Evolutionary conservation across 2,888 invertebrate species (phyloP), one percentile per base, ranked within the genome.

Genomic region (Phortica okadai): DNA sequence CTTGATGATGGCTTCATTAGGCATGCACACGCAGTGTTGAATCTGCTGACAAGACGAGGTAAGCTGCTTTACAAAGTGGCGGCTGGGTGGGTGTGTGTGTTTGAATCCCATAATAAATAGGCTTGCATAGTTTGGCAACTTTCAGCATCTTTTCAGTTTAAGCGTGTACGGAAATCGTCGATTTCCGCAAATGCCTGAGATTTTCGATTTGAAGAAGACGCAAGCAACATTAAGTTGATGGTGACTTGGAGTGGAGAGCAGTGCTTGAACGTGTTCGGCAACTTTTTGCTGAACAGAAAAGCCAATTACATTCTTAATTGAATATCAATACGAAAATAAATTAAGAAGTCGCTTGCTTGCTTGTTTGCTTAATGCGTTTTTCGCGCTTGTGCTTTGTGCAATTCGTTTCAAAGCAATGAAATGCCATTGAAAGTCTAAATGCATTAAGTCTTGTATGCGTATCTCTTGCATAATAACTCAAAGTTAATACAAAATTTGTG

Each of bases 241-340:
- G 66, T 33, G 33, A 41, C 41, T 66, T 6, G 73, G 77, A 59
- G 74, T 33, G 45, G 77, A 77, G 81, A 77, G 81, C 78, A 62
- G 25, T 62, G n/a, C 21, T 16, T 62, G 11, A 21, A 10, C 21
- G 16, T 62, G 62, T 25, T 16, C 8, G 21, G 50, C 50, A 50
- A 50, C 50, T 14, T 50, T 50, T 6, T 50, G 10, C 74, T 74
- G 75, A 74, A 6, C 41, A 73, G 78, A 76, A 78, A 62, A 77
- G 77, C 82, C 84, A 84, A 88, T 87, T 86, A 83, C 81, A 75
- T 7, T 81, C 76, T 83, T 87, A 87, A 87, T 88, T 88, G 83
- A 88, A 86, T 89, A 79, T 75, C 83, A 80, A 80, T 80, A 78
- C 75, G 74, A 70, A 79, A 76, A 78, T 59, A 72, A 75, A 75